Percentiles rank a stretch among this genome's conserved stretches.
Evolutionary conservation across 2,888 invertebrate genomes (phyloP).

Genomic region (Magallana nippona): DNA sequence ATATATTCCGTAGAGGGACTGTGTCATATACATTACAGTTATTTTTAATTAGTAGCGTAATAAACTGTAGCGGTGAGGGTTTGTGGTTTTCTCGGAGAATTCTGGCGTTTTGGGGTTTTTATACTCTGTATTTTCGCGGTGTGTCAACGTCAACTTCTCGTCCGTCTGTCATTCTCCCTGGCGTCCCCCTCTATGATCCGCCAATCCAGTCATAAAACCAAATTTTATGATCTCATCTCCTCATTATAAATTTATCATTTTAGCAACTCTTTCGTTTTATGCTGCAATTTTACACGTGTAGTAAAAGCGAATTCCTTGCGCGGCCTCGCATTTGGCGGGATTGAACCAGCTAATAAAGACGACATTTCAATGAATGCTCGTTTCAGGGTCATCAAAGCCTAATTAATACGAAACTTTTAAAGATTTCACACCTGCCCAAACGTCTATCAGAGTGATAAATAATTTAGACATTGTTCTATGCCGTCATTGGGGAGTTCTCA

Average conservation of each 20-base stretch:
- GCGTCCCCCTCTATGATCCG: not conserved
- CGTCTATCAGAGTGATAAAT: not conserved
- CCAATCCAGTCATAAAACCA: not conserved
- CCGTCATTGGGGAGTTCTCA: no score
- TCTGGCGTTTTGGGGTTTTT: constrained; percentile 22
- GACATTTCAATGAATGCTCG: constrained; percentile 6
- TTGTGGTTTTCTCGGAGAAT: not conserved
- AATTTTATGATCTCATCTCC: constrained; percentile 23
- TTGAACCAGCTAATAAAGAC: not conserved
- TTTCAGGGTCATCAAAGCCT: constrained; percentile 12
- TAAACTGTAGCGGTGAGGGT: not conserved
- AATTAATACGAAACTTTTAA: constrained; percentile 22
- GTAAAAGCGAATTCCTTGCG: not conserved
- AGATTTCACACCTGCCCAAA: constrained; percentile 11
- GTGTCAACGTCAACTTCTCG: constrained; percentile 18
- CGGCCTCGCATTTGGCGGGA: constrained; percentile 11
- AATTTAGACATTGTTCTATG: not conserved
- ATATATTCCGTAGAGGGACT: not conserved
- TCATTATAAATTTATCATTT: constrained; percentile 31
- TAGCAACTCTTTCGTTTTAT: constrained; percentile 29
- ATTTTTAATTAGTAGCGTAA: constrained; percentile 13
- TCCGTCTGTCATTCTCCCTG: not conserved
- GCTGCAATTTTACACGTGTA: not conserved
- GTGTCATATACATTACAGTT: not conserved
- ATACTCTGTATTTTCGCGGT: constrained; percentile 12